Percentiles rank a stretch among this genome's conserved stretches.
phyloP scores from a whole-genome alignment of 2,888 invertebrate genomes.

The Atethmia centrago region DNA sequence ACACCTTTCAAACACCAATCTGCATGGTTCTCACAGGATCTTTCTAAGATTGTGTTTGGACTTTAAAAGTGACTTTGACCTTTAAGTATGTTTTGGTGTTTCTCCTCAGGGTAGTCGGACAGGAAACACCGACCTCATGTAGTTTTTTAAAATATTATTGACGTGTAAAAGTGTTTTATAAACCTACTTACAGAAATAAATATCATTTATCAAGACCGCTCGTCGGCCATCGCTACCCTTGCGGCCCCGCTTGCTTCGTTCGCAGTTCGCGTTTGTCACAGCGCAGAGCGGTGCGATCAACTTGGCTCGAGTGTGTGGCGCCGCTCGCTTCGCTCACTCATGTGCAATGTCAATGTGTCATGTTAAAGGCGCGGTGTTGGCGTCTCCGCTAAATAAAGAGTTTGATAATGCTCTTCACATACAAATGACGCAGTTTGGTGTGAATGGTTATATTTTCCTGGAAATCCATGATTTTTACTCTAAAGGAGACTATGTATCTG shows the following conservation, averaged over 20 bases:
- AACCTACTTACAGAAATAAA: background rate
- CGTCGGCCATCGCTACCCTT: background rate
- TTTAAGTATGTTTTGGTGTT: background rate
- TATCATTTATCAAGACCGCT: background rate
- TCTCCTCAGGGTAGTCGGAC: background rate
- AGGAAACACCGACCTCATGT: background rate
- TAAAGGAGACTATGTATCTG: conserved; percentile 39
- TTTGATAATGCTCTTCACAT: conserved; percentile 3
- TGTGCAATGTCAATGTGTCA: background rate
- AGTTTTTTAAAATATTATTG: background rate
- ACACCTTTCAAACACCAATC: background rate
- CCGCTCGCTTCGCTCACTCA: background rate
- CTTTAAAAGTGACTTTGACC: background rate
- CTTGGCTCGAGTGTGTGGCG: background rate
- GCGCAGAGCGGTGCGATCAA: background rate
- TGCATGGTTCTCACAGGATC: background rate
- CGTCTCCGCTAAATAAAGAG: conserved; percentile 24
- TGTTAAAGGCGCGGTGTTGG: conserved; percentile 43
- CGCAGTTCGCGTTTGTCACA: no score
- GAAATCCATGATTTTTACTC: conserved; percentile 42
- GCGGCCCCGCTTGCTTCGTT: background rate
- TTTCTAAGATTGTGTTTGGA: background rate
- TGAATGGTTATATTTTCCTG: conserved; percentile 22
- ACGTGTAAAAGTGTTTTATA: background rate
- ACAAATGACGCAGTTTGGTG: background rate